Conservation (phyloP, 2,888 invertebrate genomes). For the Rambutsinella grinnellia region DNA sequence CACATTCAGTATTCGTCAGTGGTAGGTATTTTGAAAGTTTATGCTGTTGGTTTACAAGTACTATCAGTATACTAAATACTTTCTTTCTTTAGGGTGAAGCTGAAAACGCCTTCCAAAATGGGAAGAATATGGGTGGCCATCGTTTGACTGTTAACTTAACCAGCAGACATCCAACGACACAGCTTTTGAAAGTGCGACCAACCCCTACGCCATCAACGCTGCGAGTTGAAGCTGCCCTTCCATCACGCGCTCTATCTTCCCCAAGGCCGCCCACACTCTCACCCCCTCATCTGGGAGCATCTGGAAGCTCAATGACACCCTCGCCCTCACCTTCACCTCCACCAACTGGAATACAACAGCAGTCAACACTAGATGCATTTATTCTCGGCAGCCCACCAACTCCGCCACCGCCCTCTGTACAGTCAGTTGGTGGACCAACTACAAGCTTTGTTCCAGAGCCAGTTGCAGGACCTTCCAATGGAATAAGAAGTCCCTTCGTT, state of each 20-base stretch:
- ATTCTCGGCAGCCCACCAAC: neutral
- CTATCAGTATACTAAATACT: neutral
- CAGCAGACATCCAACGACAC: slow-evolving; percentile 9
- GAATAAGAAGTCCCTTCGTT: neutral
- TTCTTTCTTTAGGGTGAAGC: slow-evolving; percentile 22
- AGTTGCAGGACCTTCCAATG: neutral
- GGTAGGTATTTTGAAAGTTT: slow-evolving; percentile 3
- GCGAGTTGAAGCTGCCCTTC: neutral
- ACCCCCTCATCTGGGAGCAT: neutral
- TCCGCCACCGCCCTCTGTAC: too few species aligned
- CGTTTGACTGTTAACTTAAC: neutral
- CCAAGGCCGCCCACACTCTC: neutral
- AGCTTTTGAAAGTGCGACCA: neutral
- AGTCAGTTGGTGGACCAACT: too few species aligned
- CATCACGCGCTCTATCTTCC: neutral
- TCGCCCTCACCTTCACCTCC: neutral
- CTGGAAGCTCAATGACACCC: neutral
- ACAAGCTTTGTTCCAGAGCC: neutral
- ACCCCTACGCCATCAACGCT: neutral
- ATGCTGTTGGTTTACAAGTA: too few species aligned
- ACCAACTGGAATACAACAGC: neutral
- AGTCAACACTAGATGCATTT: neutral
- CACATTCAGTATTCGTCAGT: slow-evolving; percentile 34
- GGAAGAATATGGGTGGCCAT: neutral
- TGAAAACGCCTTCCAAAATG: slow-evolving; percentile 6